Base-by-base conservation (phyloP, 1,140 invertebrate species). In the Cotesia chilonis region DNA sequence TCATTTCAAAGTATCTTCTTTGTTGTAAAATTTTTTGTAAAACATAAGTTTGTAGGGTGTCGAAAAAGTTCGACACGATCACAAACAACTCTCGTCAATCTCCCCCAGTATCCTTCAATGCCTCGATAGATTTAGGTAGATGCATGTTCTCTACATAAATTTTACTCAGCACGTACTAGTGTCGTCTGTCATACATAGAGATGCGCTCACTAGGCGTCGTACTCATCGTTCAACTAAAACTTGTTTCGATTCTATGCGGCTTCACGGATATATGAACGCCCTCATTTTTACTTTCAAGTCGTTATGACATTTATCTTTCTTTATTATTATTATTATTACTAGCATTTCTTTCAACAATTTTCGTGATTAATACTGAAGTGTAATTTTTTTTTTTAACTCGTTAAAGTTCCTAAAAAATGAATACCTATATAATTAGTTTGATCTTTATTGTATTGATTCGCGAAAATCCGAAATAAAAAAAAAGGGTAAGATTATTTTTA, bases 141-240 rank as follows among this genome's bases (percentile, higher is more conserved):
- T 79, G 74, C 77, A 77, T 79, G 80, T 81, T 76, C 79, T 60
- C 65, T 73, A 78, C 77, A 81, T 81, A 81, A 81, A 81, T 81
- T 79, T 77, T 78, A 47, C 41, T 47, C 41, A 74, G 79, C 78
- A 75, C 71, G 77, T 63, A 75, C 76, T 75, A 70, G 76, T 74
- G 79, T 80, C 74, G 76, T 76, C 79, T 79, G 80, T 81, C 79
- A 81, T 78, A 77, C 63, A 68, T 71, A 70, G 76, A 65, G 38
- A 76, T 64, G 77, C 77, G 67, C 74, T 63, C 17, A 66, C 20
- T 64, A 20, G 36, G 57, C 64, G 41, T 47, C 41, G 10, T 47
- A 6, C 41, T 47, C 10, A 10, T 47, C 41, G 41, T 47, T 47
- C 41, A 47, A 47, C 41, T 47, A 47, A 47, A 47, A 47, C 5